Evolutionary conservation across 1,140 invertebrate genomes (phyloP), one percentile per base, ranked within the genome.

Genomic region (Euwallacea similis): DNA sequence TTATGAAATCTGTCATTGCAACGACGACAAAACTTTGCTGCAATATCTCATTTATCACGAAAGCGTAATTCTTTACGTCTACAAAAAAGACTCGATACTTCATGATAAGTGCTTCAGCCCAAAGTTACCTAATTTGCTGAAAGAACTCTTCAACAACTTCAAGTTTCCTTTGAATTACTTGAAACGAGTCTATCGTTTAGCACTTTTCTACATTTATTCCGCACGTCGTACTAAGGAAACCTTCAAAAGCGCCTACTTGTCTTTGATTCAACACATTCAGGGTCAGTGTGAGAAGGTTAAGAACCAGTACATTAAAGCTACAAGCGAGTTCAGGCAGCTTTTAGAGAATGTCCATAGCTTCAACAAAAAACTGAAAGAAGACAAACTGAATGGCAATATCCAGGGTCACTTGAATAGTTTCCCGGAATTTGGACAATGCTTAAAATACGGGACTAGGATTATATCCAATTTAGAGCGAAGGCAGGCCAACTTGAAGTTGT

Each of bases 261-360:
- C 73, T 80, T 7, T 81, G 80, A 76, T 76, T 81, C 3, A 81
- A 83, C 65, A 82, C 78, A 59, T 69, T 85, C 15, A 83, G 82
- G 76, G 74, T 79, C 74, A 79, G 61, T 13, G 58, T 67, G 63
- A 54, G 42, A 42, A 46, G 50, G 50, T 13, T 68, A 41, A 71
- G 72, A 47, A 55, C 10, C 60, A 66, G 81, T 42, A 64, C 33
- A 7, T 21, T 8, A 44, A 55, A 16, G 43, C 71, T 11, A 21
- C 44, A 11, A 59, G 62, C 11, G 58, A 62, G 42, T 15, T 75
- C 13, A 16, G n/a, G 11, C 63, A 53, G 50, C 46, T 50, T 50
- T 13, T 50, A 50, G 13, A 10, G 9, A 10, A 50, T 33, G 7
- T 64, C 41, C n/a, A 64, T 15, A 46, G 13, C 15, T 44, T 50